Conservation (phyloP, 2,888 invertebrate genomes). For the Drosophila sordidapex region DNA sequence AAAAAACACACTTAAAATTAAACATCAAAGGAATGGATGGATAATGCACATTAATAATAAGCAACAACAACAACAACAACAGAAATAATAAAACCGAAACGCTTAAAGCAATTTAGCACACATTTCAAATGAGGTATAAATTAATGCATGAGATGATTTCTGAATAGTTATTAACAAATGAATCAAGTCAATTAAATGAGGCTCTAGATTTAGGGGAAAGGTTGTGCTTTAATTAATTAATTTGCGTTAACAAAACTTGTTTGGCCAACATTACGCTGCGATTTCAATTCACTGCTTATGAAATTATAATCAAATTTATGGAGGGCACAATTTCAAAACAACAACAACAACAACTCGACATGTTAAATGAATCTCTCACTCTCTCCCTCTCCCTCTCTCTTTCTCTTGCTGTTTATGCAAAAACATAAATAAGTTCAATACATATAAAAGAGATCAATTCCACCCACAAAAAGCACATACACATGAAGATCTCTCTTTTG, state of each 20-base stretch:
- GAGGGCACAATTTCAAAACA: not conserved
- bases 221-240: not conserved
- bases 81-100: not conserved
- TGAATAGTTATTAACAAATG: not conserved
- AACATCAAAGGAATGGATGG: not conserved
- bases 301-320: not conserved
- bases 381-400: not conserved
- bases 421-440: not conserved
- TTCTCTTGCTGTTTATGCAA: not conserved
- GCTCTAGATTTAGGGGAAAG: too few species aligned
- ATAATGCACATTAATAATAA: not conserved
- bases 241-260: not conserved
- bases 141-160: not conserved
- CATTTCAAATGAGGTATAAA: not conserved
- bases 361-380: not conserved
- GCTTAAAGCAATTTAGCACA: not conserved
- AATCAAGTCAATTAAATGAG: not conserved
- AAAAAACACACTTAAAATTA: not conserved
- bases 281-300: not conserved
- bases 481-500: not conserved
- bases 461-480: not conserved
- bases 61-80: conserved; percentile 1
- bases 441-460: not conserved
- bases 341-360: not conserved
- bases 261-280: not conserved